Conservation (phyloP, 1,140 invertebrate genomes). For the Eriocheir sinensis region DNA sequence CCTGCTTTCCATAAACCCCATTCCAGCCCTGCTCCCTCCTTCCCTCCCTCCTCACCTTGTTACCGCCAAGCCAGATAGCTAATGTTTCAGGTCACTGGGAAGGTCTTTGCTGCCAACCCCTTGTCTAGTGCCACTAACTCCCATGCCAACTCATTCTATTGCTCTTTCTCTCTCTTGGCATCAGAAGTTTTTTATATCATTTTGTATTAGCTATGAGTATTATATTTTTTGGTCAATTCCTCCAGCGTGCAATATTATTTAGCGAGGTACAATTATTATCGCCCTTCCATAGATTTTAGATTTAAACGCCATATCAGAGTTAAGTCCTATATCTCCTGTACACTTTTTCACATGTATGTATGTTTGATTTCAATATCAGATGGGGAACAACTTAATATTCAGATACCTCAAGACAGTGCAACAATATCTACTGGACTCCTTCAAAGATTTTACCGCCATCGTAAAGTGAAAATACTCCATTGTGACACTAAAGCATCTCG, state of each 20-base stretch:
- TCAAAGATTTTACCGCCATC: too few relatives aligned
- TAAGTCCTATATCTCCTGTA: background rate
- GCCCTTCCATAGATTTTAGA: background rate
- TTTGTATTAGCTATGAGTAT: background rate
- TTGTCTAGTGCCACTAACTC: background rate
- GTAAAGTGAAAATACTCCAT: too few relatives aligned
- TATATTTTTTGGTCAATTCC: background rate
- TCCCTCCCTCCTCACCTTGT: background rate
- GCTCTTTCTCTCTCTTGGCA: background rate
- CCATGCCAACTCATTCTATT: background rate
- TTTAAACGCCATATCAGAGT: background rate
- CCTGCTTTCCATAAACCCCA: background rate
- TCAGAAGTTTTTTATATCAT: background rate
- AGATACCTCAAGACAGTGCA: background rate
- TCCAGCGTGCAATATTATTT: background rate
- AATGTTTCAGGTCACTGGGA: background rate
- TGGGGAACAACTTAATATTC: background rate
- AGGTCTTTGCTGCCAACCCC: background rate
- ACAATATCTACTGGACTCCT: background rate
- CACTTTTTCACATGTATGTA: conserved; percentile 10
- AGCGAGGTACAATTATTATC: background rate
- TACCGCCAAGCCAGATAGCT: background rate
- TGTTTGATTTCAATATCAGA: background rate
- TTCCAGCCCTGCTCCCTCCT: background rate
- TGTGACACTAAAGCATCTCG: too few relatives aligned